phyloP scores from a whole-genome alignment of 2,113 vertebrate genomes.

The Zingel zingel region DNA sequence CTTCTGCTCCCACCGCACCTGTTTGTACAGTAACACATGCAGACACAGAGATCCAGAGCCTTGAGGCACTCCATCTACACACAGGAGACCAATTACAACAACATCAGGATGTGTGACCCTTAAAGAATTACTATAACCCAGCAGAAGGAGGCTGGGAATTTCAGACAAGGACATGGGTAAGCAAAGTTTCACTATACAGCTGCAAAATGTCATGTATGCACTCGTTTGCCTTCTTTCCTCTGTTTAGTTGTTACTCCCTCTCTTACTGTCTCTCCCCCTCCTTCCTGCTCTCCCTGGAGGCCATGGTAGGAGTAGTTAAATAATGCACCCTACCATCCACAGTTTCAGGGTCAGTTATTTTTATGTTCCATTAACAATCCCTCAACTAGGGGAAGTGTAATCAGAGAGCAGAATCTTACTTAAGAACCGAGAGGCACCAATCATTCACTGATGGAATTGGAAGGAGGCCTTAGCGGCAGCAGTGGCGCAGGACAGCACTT shows the following conservation, averaged over 20 bases:
- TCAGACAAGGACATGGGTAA: constrained; percentile 34
- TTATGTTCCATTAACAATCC: constrained; percentile 69
- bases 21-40: constrained; percentile 58
- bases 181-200: constrained; percentile 23
- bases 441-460: constrained; percentile 66
- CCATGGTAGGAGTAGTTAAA: constrained; percentile 58
- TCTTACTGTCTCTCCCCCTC: constrained; percentile 5
- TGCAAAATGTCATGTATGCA: constrained; percentile 7
- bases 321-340: constrained; percentile 65
- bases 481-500: constrained; percentile 70
- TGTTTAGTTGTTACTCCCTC: constrained; percentile 21
- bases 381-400: constrained; percentile 61
- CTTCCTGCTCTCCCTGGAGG: constrained; percentile 30
- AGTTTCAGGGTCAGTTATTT: constrained; percentile 75
- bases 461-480: constrained; percentile 50
- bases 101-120: constrained; percentile 66
- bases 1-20: constrained; percentile 58
- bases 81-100: constrained; percentile 79
- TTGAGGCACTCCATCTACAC: constrained; percentile 65
- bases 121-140: constrained; percentile 59
- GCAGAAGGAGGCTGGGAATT: not conserved
- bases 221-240: not conserved
- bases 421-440: constrained; percentile 59
- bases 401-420: constrained; percentile 64
- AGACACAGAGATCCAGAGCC: constrained; percentile 57